Conservation (phyloP, 2,797 vertebrate genomes). For the Lepilemur ruficaudatus region DNA sequence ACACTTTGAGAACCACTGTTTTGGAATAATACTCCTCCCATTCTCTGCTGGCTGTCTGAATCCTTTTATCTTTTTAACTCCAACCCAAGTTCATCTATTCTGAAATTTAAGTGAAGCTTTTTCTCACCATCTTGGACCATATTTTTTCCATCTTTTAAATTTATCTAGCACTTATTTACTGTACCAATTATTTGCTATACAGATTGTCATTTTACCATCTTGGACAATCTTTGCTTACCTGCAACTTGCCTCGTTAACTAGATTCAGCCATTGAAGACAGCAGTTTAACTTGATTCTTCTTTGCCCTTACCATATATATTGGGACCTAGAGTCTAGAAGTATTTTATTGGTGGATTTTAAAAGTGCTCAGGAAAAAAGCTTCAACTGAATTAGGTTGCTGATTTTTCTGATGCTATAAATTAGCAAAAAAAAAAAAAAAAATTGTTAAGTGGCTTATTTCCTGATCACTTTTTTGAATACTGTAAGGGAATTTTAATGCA, state of each 20-base stretch:
- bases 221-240: neutral
- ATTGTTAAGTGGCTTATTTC: neutral
- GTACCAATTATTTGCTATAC: neutral
- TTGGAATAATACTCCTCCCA: neutral
- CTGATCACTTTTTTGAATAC: neutral
- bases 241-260: too few relatives aligned
- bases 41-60: neutral
- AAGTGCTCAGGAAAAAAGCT: neutral
- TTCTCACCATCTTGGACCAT: neutral
- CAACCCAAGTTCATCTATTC: neutral
- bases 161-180: neutral
- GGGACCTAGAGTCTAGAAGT: neutral
- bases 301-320: accelerated
- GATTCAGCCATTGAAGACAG: neutral
- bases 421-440: neutral
- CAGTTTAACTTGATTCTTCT: neutral
- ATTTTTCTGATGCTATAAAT: neutral
- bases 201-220: neutral
- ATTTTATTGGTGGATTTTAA: neutral
- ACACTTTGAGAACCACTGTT: neutral
- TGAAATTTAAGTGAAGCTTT: neutral
- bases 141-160: neutral
- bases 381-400: neutral
- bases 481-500: neutral
- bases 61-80: neutral